A percentile compares a stretch with the other conserved stretches of the same genome.
phyloP scores from a whole-genome alignment of 2,113 vertebrate species.

The Electrona antarctica region DNA sequence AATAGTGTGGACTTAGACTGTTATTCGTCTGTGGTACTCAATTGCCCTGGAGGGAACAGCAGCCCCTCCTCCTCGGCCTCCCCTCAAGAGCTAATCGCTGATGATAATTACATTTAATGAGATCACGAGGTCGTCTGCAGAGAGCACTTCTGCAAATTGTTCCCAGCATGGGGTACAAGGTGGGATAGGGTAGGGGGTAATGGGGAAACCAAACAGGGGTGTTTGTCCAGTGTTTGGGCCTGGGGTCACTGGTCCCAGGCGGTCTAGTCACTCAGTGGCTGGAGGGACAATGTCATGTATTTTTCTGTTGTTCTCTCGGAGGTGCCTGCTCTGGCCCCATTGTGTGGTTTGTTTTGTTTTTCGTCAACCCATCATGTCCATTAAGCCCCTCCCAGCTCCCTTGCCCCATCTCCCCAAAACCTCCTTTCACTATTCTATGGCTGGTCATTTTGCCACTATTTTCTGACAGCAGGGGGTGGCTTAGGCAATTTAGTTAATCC shows the following conservation, averaged over 20 bases:
- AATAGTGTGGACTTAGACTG: no score
- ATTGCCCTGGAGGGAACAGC: conserved; percentile 18
- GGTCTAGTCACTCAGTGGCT: conserved; percentile 54
- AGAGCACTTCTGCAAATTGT: conserved; percentile 74
- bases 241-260: conserved; percentile 28
- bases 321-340: conserved; percentile 55
- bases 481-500: conserved; percentile 85
- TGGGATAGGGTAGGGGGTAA: conserved; percentile 40
- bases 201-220: conserved; percentile 28
- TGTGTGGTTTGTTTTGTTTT: conserved; percentile 57
- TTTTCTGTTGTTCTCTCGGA: conserved; percentile 62
- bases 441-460: conserved; percentile 69
- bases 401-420: conserved; percentile 19
- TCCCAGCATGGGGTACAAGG: conserved; percentile 71
- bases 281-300: conserved; percentile 52
- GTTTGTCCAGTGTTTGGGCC: conserved; percentile 55
- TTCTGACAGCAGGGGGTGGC: conserved; percentile 66
- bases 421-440: conserved; percentile 36
- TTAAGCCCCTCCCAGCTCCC: conserved; percentile 23
- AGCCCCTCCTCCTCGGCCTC: not conserved
- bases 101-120: conserved; percentile 81
- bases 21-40: no score
- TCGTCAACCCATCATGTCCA: conserved; percentile 57
- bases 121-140: conserved; percentile 70
- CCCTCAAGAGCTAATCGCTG: conserved; percentile 57